Percentiles rank a stretch among this genome's conserved stretches.
Conservation (phyloP, 2,113 vertebrate species). For the Plestiodon gilberti region DNA sequence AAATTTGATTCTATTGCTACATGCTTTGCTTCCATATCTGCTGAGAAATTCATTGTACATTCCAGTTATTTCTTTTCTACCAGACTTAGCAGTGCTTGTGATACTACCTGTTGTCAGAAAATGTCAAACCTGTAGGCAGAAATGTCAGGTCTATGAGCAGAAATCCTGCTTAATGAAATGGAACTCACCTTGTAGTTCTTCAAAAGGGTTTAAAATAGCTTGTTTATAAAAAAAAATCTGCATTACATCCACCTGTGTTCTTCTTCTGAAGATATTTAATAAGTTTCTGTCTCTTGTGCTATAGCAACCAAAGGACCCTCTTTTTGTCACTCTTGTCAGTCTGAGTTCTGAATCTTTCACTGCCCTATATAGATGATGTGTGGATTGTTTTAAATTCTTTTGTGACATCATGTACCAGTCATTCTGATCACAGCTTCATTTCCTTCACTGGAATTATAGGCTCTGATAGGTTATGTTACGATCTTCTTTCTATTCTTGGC, state of each 20-base stretch:
- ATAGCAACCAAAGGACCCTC: not conserved
- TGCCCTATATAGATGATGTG: not conserved
- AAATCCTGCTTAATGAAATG: conserved; percentile 41
- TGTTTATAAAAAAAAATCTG: not conserved
- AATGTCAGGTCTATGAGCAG: conserved; percentile 34
- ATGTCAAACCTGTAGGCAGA: conserved; percentile 45
- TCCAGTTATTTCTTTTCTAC: not conserved
- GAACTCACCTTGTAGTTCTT: conserved; percentile 34
- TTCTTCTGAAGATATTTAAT: conserved; percentile 5
- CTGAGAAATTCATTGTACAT: conserved; percentile 2
- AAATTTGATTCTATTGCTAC: not conserved
- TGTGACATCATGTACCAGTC: conserved; percentile 4
- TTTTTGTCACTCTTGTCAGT: not conserved
- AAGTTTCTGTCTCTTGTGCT: not conserved
- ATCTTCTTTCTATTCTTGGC: accelerated
- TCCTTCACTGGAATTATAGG: not conserved
- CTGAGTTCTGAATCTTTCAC: not conserved
- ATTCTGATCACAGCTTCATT: not conserved
- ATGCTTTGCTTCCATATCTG: not conserved
- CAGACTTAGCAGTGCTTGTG: not conserved
- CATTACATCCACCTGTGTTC: not conserved
- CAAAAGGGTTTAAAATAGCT: conserved; percentile 30
- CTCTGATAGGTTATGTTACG: not conserved
- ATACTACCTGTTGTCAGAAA: conserved; percentile 17
- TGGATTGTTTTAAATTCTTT: not conserved